phyloP scores from a whole-genome alignment of 2,797 vertebrate genomes.

The Sylvilagus floridanus region DNA sequence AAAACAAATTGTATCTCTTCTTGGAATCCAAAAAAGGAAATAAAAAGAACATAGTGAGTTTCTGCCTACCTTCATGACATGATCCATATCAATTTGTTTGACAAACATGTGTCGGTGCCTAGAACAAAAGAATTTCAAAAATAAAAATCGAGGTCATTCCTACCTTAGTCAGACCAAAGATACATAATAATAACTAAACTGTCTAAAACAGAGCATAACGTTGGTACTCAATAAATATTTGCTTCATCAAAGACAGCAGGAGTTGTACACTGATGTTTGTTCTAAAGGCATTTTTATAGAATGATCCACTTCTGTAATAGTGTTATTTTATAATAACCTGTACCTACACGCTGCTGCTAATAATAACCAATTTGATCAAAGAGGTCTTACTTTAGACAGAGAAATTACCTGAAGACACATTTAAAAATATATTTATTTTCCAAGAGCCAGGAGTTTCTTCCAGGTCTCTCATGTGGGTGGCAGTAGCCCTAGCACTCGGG shows the following conservation, averaged over 20 bases:
- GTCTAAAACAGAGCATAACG: background rate
- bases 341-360: background rate
- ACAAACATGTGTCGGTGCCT: slow-evolving; percentile 97
- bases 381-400: background rate
- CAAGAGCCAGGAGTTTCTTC: no score
- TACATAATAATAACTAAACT: background rate
- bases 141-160: slow-evolving; percentile 20
- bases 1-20: slow-evolving; percentile 77
- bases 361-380: slow-evolving; percentile 15
- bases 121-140: slow-evolving; percentile 78
- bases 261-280: slow-evolving; percentile 5
- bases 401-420: slow-evolving; percentile 1
- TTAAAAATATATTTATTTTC: background rate
- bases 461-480: no score
- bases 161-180: slow-evolving; percentile 39
- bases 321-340: slow-evolving; percentile 10
- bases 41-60: slow-evolving; percentile 68
- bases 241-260: slow-evolving; percentile 20
- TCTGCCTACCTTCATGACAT: slow-evolving; percentile 96
- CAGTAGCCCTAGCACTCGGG: no score
- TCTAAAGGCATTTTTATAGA: background rate
- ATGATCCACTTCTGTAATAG: background rate
- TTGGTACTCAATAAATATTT: background rate
- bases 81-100: slow-evolving; percentile 96
- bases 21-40: slow-evolving; percentile 65